Evolutionary conservation across 2,888 invertebrate species (phyloP), one percentile per base, ranked within the genome.

Genomic region (Aquatica leii): DNA sequence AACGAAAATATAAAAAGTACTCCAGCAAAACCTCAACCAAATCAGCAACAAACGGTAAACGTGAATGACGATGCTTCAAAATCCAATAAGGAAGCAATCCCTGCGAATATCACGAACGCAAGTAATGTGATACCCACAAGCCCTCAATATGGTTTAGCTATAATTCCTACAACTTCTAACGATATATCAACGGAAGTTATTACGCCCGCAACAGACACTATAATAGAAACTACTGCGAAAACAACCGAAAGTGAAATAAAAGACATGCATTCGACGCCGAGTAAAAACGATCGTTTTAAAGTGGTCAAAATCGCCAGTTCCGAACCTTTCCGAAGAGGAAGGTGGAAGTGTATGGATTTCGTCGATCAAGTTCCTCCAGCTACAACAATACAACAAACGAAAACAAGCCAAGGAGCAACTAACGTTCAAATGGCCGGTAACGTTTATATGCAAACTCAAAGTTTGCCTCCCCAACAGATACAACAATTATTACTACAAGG

Each of bases 341-440:
- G 91, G 70, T 92, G 92, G 92, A 86, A 87, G 74, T 91, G 91
- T 77, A 88, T 90, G 87, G 91, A 92, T 80, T 92, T 89, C 78
- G 83, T 90, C 67, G 90, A 91, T 79, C 88, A 90, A 69, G 86
- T 87, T 15, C 81, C 81, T 2, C 77, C 80, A 0, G 73, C 73
- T 1, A 72, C 73, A 20, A 65, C 73, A 5, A n/a, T 46, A 8
- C 62, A 59, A 34, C 56, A 52, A 52, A 56, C 61, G 1, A 62
- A 55, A 41, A 62, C 56, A 15, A 43, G 37, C 9, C 58, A 59
- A 51, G 53, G 63, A 2, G 62, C 63, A 15, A 54, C 65, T 41
- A 66, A 59, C 43, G 64, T 53, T 20, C 58, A 57, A 46, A 56
- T 65, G 34, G 60, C 67, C 14, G 74, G 73, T 4, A 74, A 74